A percentile compares a stretch with the other conserved stretches of the same genome.
Conservation (phyloP, 2,113 vertebrate species). For the Asarcornis scutulata region DNA sequence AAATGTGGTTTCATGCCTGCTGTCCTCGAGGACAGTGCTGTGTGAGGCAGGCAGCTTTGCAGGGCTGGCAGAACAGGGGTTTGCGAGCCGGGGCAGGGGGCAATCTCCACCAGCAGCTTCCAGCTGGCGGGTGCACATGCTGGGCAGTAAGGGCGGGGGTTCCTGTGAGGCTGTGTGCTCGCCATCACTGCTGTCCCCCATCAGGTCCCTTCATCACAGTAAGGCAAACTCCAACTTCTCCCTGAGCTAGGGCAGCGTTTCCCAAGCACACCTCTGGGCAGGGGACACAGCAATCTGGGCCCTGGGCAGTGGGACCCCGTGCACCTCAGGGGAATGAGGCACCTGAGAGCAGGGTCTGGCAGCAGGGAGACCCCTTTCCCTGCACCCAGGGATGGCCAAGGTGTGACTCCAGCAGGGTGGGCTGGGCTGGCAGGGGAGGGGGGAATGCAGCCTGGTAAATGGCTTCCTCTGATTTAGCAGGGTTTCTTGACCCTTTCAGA, state of each 20-base stretch:
- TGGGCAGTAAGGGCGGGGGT: too few relatives aligned
- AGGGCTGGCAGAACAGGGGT: neutral
- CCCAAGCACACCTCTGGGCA: neutral
- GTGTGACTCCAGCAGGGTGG: neutral
- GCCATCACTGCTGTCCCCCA: neutral
- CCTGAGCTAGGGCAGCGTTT: accelerated
- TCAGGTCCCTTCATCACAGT: accelerated
- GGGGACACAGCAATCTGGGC: accelerated
- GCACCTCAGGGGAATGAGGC: accelerated
- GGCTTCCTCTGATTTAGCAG: neutral
- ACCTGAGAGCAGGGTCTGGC: neutral
- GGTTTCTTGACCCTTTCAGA: neutral
- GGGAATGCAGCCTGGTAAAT: neutral
- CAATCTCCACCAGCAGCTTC: neutral
- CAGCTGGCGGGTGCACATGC: too few relatives aligned
- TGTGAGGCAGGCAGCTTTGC: neutral
- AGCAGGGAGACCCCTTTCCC: neutral
- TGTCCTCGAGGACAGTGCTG: neutral
- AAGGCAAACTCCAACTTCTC: neutral
- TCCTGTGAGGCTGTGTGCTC: accelerated
- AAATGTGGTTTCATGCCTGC: neutral
- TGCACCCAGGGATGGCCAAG: accelerated
- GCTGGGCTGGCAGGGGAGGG: neutral
- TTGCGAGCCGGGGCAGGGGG: accelerated
- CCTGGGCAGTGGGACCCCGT: accelerated